Conservation (phyloP, 2,888 invertebrate genomes). For the Cylloceria caligata region DNA sequence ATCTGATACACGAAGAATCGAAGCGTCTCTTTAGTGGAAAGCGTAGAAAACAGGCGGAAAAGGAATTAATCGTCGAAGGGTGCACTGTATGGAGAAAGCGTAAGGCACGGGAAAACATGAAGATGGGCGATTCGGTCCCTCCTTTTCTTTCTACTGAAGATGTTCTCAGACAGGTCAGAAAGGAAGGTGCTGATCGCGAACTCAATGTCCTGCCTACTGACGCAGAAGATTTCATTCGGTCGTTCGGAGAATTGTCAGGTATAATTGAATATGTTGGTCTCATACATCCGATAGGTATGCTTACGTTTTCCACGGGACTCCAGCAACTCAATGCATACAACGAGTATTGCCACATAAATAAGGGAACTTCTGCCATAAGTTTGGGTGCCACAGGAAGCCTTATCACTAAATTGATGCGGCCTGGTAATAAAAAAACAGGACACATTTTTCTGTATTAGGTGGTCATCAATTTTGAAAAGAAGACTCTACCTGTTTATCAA, state of each 20-base stretch:
- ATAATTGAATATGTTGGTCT: slow-evolving; percentile 86
- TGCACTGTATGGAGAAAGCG: neutral
- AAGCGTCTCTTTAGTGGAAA: slow-evolving; percentile 34
- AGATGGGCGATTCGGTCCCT: neutral
- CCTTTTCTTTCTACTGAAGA: slow-evolving; percentile 20
- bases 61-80: neutral
- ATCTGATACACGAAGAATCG: slow-evolving; percentile 56
- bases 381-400: slow-evolving; percentile 40
- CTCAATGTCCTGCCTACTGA: slow-evolving; percentile 28
- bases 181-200: neutral
- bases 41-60: neutral
- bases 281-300: slow-evolving; percentile 85
- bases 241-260: slow-evolving; percentile 1
- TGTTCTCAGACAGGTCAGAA: slow-evolving; percentile 29
- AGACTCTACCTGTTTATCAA: slow-evolving; percentile 57
- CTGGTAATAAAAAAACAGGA: slow-evolving; percentile 18
- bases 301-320: slow-evolving; percentile 23
- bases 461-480: slow-evolving; percentile 37
- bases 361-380: neutral
- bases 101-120: neutral
- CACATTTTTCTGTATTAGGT: slow-evolving; percentile 35
- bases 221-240: slow-evolving; percentile 23
- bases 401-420: slow-evolving; percentile 4
- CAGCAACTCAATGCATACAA: slow-evolving; percentile 39
- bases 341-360: slow-evolving; percentile 19